Evolutionary conservation across 1,140 invertebrate species (phyloP), one percentile per base, ranked within the genome.

Genomic region (Diorhabda elongata): DNA sequence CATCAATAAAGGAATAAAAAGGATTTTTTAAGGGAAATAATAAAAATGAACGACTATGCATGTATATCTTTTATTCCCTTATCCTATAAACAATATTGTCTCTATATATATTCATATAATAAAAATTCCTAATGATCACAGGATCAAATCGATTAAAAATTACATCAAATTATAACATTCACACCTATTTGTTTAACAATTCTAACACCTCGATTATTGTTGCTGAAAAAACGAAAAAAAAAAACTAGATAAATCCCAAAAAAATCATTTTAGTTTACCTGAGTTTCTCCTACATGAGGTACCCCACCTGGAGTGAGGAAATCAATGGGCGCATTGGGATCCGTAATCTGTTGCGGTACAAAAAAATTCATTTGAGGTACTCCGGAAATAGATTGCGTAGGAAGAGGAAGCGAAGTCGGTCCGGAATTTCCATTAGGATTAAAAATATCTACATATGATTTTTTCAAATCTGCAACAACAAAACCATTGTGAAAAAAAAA

Each of bases 361-460:
- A 87, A 86, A 64, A 85, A 78, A 69, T 81, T 81, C 76, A 79
- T 75, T 73, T 86, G 82, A 42, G 82, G 81, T 2, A 81, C 63
- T 68, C 45, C 80, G 76, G 64, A 45, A 3, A 58, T 57, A 9
- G 69, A 45, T 47, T 68, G 26, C 45, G 85, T 79, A 81, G 78
- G 69, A 79, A 73, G n/a, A 77, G 82, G 57, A 81, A 83, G 61
- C 78, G 79, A 11, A 81, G 79, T 3, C 83, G 84, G 4, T 83
- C 84, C 68, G 6, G 47, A 52, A 52, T 52, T 52, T 42, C 86
- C 86, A 71, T 84, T 83, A 42, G 90, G 89, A 84, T 92, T 93
- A 81, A 95, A 89, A 44, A 95, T 90, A 82, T 96, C 92, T 64
- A 95, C 91, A 81, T 96, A 96, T 63, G 90, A 90, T 77, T 88